Conservation (phyloP, 2,797 vertebrate genomes). For the Catamblyrhynchus diadema region DNA sequence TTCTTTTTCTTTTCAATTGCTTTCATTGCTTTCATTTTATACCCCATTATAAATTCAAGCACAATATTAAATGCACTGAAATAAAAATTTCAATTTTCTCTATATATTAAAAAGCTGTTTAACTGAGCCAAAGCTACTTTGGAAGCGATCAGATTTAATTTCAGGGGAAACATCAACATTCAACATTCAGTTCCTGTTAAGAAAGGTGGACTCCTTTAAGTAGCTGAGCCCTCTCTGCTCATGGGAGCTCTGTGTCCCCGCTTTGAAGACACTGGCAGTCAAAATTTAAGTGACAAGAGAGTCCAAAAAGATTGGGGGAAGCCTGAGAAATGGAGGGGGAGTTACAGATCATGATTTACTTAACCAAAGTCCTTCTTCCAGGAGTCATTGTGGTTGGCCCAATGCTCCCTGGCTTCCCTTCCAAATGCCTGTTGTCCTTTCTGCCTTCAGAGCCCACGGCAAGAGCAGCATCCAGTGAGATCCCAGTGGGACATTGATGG, state of each 20-base stretch:
- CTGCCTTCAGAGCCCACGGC: rapidly evolving
- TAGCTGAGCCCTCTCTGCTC: not conserved
- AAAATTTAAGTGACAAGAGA: not conserved
- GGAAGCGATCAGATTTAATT: not conserved
- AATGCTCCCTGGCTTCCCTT: not conserved
- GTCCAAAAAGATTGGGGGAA: not conserved
- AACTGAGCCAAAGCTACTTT: not conserved
- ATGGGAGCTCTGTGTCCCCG: not conserved
- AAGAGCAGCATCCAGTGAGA: not conserved
- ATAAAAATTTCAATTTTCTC: not conserved
- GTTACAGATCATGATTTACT: rapidly evolving
- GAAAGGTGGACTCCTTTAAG: not conserved
- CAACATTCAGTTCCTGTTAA: not conserved
- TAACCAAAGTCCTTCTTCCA: not conserved
- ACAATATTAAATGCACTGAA: not conserved
- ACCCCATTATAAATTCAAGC: not conserved
- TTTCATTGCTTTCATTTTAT: constrained; percentile 3
- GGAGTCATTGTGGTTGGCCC: not conserved
- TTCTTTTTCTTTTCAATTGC: not conserved
- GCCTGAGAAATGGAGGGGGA: not conserved
- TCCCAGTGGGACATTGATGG: rapidly evolving
- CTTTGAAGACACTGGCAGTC: not conserved
- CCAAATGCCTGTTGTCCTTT: not conserved
- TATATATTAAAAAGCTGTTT: not conserved
- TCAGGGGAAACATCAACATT: not conserved